Conservation (phyloP, 2,888 invertebrate genomes). For the Pyrocoelia pectoralis region DNA sequence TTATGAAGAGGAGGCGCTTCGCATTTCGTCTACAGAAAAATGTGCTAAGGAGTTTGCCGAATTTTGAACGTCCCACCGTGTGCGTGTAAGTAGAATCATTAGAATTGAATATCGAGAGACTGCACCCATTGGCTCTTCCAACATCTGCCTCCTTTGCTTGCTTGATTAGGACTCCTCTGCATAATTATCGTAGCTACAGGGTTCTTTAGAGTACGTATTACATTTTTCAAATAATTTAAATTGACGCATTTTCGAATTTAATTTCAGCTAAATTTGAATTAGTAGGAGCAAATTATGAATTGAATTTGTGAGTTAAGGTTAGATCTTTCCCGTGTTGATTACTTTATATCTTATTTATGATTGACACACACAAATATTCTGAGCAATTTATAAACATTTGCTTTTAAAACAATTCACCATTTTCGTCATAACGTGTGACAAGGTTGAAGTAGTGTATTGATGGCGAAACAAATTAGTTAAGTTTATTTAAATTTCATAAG, state of each 20-base stretch:
- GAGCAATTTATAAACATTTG: too few relatives aligned
- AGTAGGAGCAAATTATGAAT: too few relatives aligned
- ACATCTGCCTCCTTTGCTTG: conserved; percentile 49
- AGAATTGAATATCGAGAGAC: conserved; percentile 49
- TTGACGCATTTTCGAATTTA: too few relatives aligned
- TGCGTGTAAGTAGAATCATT: conserved; percentile 49
- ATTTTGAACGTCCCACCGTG: conserved; percentile 67
- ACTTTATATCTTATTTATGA: too few relatives aligned
- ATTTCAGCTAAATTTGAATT: too few relatives aligned
- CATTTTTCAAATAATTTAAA: not conserved
- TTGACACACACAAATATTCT: too few relatives aligned
- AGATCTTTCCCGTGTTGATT: too few relatives aligned
- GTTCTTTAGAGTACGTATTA: conserved; percentile 8
- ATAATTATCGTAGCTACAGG: conserved; percentile 37
- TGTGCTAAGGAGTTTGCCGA: conserved; percentile 99
- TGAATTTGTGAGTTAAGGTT: too few relatives aligned
- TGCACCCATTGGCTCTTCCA: conserved; percentile 52
- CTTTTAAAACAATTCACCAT: not conserved
- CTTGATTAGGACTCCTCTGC: conserved; percentile 51
- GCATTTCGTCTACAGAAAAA: conserved; percentile 98
- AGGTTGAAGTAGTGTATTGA: too few relatives aligned
- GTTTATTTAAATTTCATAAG: too few relatives aligned
- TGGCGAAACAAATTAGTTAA: too few relatives aligned
- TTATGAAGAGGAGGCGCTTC: conserved; percentile 98
- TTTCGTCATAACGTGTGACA: not conserved